These are phyloP conservation scores for Squalus acanthias DNA, from an alignment of 2,797 vertebrate species.

Conservation along the genomic window DNA sequence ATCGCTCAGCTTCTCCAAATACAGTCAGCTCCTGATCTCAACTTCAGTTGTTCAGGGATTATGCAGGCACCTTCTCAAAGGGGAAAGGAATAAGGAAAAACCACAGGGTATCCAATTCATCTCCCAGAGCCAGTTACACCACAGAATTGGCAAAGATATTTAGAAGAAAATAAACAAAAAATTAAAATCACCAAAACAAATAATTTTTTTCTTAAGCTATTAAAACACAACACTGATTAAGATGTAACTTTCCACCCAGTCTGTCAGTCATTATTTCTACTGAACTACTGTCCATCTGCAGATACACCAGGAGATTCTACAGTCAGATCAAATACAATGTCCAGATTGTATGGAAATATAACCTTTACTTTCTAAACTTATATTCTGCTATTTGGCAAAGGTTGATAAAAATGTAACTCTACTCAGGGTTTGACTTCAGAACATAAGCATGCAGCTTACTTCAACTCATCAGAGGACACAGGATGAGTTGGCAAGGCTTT, in stretches of 20 bases:
- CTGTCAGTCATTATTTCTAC: neutral
- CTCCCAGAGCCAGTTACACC: neutral
- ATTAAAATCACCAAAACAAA: neutral
- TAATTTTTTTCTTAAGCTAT: neutral
- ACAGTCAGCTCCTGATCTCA: neutral
- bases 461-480: neutral
- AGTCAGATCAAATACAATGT: neutral
- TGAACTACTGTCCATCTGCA: neutral
- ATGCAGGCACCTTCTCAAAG: neutral
- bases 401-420: neutral
- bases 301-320: neutral
- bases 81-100: neutral
- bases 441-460: conserved; percentile 26
- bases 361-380: neutral
- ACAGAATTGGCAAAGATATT: neutral
- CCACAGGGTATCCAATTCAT: neutral
- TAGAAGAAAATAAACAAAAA: too few species aligned
- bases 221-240: neutral
- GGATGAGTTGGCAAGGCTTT: conserved; percentile 11
- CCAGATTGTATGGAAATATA: neutral
- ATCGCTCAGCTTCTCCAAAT: neutral
- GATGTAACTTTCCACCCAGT: neutral
- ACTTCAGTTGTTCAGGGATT: neutral
- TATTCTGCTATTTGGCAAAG: neutral
- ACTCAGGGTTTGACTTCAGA: neutral